phyloP scores from a whole-genome alignment of 1,140 invertebrate genomes.

The Hycleus phaleratus region DNA sequence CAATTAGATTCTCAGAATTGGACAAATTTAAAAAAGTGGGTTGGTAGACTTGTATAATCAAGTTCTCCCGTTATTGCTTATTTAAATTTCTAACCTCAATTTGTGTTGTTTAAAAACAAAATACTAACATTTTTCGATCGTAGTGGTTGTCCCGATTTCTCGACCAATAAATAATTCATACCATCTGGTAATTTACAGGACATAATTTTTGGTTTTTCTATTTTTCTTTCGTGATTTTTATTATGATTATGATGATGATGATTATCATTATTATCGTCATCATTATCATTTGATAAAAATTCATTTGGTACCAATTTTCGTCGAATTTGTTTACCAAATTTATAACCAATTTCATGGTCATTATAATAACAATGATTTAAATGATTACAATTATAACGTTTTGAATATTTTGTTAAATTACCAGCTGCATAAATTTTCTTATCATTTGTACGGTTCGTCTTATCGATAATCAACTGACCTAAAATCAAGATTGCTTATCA shows the following conservation, averaged over 20 bases:
- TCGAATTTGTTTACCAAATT: slow-evolving; percentile 28
- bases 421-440: slow-evolving; percentile 60
- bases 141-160: slow-evolving; percentile 40
- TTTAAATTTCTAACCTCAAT: not conserved
- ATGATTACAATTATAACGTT: slow-evolving; percentile 43
- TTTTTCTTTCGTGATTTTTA: too few species aligned
- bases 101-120: not conserved
- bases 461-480: slow-evolving; percentile 56
- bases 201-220: slow-evolving; percentile 17
- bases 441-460: slow-evolving; percentile 62
- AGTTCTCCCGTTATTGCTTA: too few species aligned
- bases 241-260: too few species aligned
- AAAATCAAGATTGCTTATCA: not conserved
- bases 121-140: slow-evolving; percentile 37
- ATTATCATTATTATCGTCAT: too few species aligned
- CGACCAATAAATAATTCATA: slow-evolving; percentile 44
- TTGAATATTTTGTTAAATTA: slow-evolving; percentile 54
- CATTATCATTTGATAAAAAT: slow-evolving; percentile 2
- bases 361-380: slow-evolving; percentile 46
- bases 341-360: slow-evolving; percentile 36
- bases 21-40: too few species aligned
- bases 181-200: slow-evolving; percentile 42
- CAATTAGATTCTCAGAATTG: too few species aligned
- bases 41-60: too few species aligned
- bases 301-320: slow-evolving; percentile 24